A percentile compares a stretch with the other conserved stretches of the same genome.
Conservation (phyloP, 2,113 vertebrate genomes). For the Piprites chloris region DNA sequence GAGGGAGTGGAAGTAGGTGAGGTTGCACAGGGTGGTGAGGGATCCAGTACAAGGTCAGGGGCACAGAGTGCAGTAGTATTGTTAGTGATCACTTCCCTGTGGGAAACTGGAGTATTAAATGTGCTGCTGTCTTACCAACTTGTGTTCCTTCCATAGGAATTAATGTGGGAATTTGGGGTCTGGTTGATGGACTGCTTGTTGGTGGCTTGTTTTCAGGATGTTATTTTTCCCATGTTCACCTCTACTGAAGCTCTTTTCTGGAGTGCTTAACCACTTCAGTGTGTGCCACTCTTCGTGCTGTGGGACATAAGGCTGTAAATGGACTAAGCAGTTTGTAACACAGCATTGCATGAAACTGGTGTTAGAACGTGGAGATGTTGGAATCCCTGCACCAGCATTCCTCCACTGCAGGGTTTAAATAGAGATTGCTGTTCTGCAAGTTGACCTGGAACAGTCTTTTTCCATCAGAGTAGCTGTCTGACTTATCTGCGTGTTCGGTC, state of each 20-base stretch:
- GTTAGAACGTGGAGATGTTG: background rate
- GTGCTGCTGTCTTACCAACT: background rate
- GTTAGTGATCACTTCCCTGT: background rate
- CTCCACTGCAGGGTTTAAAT: background rate
- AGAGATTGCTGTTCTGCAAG: background rate
- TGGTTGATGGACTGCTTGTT: background rate
- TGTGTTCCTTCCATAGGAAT: background rate
- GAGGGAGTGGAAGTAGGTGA: background rate
- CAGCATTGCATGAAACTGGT: background rate
- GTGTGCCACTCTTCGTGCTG: background rate
- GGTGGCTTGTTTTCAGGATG: background rate
- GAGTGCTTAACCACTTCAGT: background rate
- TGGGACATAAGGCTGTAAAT: background rate
- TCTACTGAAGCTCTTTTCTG: background rate
- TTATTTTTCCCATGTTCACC: background rate
- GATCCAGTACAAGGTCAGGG: background rate
- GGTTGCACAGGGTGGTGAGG: background rate
- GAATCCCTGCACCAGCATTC: background rate
- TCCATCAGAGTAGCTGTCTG: conserved; percentile 6
- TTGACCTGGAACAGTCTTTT: conserved; percentile 55
- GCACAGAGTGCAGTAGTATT: background rate
- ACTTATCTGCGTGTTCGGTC: background rate
- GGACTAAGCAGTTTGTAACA: background rate
- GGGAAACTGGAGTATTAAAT: background rate
- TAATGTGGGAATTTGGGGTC: background rate